These are phyloP conservation scores for Pantala flavescens DNA, from an alignment of 1,140 invertebrate genomes.

Conservation along the genomic window DNA sequence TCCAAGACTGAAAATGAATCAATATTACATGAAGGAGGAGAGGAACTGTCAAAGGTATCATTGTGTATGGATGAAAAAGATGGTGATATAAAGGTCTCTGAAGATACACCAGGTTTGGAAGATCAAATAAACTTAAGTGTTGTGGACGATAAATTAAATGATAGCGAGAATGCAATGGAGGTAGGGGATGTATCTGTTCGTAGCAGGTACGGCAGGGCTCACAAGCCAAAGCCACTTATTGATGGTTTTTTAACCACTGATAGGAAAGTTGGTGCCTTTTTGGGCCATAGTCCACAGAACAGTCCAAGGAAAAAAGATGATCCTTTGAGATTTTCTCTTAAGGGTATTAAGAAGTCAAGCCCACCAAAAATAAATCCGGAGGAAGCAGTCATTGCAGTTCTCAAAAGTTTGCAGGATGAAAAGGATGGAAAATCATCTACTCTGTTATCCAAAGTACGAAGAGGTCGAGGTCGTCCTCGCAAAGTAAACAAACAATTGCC, in stretches of 20 bases:
- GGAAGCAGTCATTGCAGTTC: background rate
- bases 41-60: no score
- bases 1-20: no score
- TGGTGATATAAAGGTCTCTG: no score
- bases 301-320: background rate
- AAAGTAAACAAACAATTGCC: no score
- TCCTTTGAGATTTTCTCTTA: background rate
- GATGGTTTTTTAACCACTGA: constrained; percentile 21
- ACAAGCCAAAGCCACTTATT: constrained; percentile 20
- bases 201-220: constrained; percentile 20
- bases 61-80: no score
- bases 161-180: background rate
- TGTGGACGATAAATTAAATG: no score
- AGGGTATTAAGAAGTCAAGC: background rate
- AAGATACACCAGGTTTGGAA: no score
- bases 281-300: constrained; percentile 16
- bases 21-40: no score
- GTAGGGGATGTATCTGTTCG: background rate
- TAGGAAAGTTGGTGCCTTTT: constrained; percentile 19
- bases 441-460: no score
- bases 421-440: no score
- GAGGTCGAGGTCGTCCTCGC: no score
- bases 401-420: background rate
- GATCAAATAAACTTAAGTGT: no score
- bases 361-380: background rate